These are phyloP conservation scores for Drosophila aff. DNA, from an alignment of 1,140 invertebrate genomes.

Conservation along the genomic window DNA sequence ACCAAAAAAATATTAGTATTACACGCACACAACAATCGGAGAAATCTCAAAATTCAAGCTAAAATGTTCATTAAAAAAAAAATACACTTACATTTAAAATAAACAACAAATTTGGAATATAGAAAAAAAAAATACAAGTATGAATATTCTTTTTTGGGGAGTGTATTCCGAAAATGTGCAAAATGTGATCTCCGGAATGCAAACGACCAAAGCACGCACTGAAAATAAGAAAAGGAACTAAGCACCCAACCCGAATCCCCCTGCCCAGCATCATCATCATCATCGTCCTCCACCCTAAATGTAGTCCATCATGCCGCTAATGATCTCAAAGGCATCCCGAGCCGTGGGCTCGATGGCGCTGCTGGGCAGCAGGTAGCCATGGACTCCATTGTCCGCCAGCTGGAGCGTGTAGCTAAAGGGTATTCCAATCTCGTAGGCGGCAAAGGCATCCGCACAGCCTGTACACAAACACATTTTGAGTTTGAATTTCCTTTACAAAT, in stretches of 20 bases:
- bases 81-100: slow-evolving; percentile 5
- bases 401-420: slow-evolving; percentile 92
- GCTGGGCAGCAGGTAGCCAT: slow-evolving; percentile 92
- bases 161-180: slow-evolving; percentile 33
- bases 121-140: slow-evolving; percentile 1
- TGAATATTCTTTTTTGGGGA: slow-evolving; percentile 1
- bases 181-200: slow-evolving; percentile 31
- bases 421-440: slow-evolving; percentile 88
- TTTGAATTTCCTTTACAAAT: background rate
- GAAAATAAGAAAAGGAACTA: slow-evolving; percentile 30
- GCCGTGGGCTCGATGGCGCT: slow-evolving; percentile 91
- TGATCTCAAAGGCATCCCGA: slow-evolving; percentile 92
- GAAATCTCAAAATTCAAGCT: slow-evolving; percentile 1
- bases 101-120: slow-evolving; percentile 10
- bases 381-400: slow-evolving; percentile 90
- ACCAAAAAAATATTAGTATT: slow-evolving; percentile 36
- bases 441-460: slow-evolving; percentile 91
- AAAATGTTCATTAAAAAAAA: slow-evolving; percentile 13
- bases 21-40: slow-evolving; percentile 3
- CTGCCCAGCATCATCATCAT: background rate
- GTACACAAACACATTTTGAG: no score
- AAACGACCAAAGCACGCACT: slow-evolving; percentile 9
- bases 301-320: slow-evolving; percentile 89
- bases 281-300: slow-evolving; percentile 50
- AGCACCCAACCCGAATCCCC: slow-evolving; percentile 22